Percentiles rank a stretch among this genome's conserved stretches.
Conservation (phyloP, 2,113 vertebrate genomes). For the Chrysochloris asiatica region DNA sequence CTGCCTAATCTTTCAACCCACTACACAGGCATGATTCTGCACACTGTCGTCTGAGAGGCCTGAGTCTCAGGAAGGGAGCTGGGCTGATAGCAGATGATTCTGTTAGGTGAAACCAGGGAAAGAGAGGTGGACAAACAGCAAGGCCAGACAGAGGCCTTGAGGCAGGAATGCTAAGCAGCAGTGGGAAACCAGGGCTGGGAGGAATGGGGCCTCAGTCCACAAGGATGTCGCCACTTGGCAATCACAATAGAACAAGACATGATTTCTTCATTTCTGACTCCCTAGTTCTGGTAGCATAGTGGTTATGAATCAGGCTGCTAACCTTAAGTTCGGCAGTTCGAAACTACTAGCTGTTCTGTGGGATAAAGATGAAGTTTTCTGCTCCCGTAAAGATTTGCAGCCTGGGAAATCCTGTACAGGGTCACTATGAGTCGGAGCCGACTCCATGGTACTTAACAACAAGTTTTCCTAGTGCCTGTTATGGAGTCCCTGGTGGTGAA, state of each 20-base stretch:
- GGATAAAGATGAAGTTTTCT: too few species aligned
- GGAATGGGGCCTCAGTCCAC: accelerated
- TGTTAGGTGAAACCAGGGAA: neutral
- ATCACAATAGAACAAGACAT: accelerated
- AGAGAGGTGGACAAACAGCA: too few species aligned
- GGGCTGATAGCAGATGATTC: neutral
- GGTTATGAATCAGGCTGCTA: too few species aligned
- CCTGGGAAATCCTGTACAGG: too few species aligned
- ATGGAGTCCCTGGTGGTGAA: neutral
- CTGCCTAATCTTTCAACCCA: neutral
- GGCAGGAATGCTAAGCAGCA: neutral
- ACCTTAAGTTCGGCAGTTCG: too few species aligned
- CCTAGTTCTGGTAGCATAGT: too few species aligned
- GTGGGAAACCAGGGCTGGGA: neutral
- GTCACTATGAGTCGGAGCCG: too few species aligned
- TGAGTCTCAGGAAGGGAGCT: neutral
- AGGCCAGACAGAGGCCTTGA: neutral
- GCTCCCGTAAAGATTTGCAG: too few species aligned
- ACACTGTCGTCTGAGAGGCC: neutral
- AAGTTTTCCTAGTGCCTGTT: accelerated
- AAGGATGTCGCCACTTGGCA: neutral
- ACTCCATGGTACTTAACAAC: too few species aligned
- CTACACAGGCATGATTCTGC: neutral
- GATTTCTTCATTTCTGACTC: neutral
- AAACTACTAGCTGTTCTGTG: too few species aligned